Base-by-base conservation (phyloP, 2,888 invertebrate species). In the Melanargia galathea region DNA sequence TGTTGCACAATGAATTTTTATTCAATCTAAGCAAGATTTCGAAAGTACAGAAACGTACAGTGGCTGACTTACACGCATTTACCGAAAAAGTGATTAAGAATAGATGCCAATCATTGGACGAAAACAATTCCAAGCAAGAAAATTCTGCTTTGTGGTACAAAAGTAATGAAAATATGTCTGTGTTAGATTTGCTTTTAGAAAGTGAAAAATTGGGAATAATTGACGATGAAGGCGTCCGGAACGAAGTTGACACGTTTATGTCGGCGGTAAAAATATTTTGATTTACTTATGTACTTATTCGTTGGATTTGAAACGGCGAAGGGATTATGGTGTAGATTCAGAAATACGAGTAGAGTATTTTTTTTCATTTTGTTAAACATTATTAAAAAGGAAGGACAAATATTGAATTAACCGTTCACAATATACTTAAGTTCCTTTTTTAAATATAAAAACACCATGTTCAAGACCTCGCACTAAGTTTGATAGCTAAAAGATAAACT, bases 201-300 rank as follows among this genome's bases (percentile, higher is more conserved):
- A 89, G 92, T 26, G 92, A 90, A 68, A 87, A 90, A 52, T 88
- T 92, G 65, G 93, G 92, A 1, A 85, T 81, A 3, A 82, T 95
- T 16, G 92, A 92, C 20, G 89, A 93, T 70, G 76, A 90, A 20
- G 93, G 94, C 56, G 92, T 95, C 57, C 87, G 93, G 60, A 94
- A 95, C 75, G 94, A 95, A 83, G 94, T 95, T 0, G 94, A 95
- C 70, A 95, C 95, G 0, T 94, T 95, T 71, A 93, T 95, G 93
- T 95, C 95, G 81, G 94, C 93, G 79, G 93, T 93, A 57, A 43
- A n/a, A 26, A 26, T n/a, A 30, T 55, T 56, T 18, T 16, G 0
- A 16, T 6, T n/a, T n/a, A 4, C 8, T 5, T 30, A 30, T 30
- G 1, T 2, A 30, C 8, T 30, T 6, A 7, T 3, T 35, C 35